phyloP scores from a whole-genome alignment of 1,140 invertebrate genomes.

The Mylabris phalerata region DNA sequence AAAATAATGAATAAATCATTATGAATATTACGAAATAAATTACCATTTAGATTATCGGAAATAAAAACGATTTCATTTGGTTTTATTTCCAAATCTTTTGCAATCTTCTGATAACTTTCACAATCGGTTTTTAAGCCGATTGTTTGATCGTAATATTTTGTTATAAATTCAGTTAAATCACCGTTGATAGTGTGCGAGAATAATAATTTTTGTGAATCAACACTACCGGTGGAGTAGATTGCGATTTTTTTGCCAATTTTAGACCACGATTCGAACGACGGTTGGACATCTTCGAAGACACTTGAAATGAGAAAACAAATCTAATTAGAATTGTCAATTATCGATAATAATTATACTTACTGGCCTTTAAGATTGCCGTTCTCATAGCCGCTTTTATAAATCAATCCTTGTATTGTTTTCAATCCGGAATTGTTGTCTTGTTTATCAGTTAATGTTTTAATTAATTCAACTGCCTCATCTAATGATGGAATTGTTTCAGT shows the following conservation, averaged over 20 bases:
- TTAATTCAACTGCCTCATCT: slow-evolving; percentile 55
- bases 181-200: slow-evolving; percentile 72
- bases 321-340: slow-evolving; percentile 27
- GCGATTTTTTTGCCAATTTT: slow-evolving; percentile 62
- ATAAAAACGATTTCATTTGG: slow-evolving; percentile 72
- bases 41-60: slow-evolving; percentile 75
- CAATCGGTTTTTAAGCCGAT: slow-evolving; percentile 71
- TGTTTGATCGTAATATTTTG: slow-evolving; percentile 80
- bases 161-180: slow-evolving; percentile 67
- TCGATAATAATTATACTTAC: slow-evolving; percentile 56
- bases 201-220: slow-evolving; percentile 83
- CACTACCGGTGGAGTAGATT: slow-evolving; percentile 88
- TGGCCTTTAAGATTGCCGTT: slow-evolving; percentile 73
- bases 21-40: slow-evolving; percentile 10
- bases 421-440: slow-evolving; percentile 74
- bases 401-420: slow-evolving; percentile 81
- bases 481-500: slow-evolving; percentile 47
- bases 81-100: slow-evolving; percentile 54
- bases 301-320: slow-evolving; percentile 44
- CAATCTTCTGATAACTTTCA: slow-evolving; percentile 69
- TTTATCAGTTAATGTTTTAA: slow-evolving; percentile 67
- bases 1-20: not conserved
- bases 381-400: slow-evolving; percentile 81
- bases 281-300: slow-evolving; percentile 77
- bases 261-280: slow-evolving; percentile 65